Evolutionary conservation across 2,888 invertebrate genomes (phyloP).

Genomic region (Ceriagrion tenellum): DNA sequence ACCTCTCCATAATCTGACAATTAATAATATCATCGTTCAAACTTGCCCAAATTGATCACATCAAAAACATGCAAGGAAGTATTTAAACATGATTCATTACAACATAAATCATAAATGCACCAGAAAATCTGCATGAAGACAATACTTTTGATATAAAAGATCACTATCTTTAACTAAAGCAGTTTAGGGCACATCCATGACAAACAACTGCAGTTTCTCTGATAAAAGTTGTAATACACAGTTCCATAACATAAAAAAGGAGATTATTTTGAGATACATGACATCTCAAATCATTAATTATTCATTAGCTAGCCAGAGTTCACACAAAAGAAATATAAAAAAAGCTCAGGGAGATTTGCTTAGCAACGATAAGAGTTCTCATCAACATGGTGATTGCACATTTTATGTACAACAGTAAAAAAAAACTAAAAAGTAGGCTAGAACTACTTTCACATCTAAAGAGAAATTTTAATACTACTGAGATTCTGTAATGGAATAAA

Average conservation of each 20-base stretch:
- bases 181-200: not conserved
- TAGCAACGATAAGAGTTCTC: slow-evolving; percentile 26
- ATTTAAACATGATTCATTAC: not conserved
- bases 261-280: not conserved
- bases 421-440: slow-evolving; percentile 51
- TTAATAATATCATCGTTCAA: not conserved
- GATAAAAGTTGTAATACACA: not conserved
- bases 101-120: not conserved
- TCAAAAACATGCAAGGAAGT: not conserved
- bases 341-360: slow-evolving; percentile 5
- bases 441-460: slow-evolving; percentile 29
- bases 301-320: not conserved
- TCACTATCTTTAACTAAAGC: not conserved
- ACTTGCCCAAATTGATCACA: not conserved
- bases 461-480: slow-evolving; percentile 41
- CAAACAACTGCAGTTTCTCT: not conserved
- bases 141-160: not conserved
- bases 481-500: slow-evolving; percentile 53
- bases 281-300: not conserved
- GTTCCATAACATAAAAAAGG: not conserved
- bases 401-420: slow-evolving; percentile 52
- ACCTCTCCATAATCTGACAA: not conserved
- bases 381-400: slow-evolving; percentile 49
- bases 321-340: not conserved
- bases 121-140: not conserved